phyloP scores from a whole-genome alignment of 1,140 invertebrate species.

The Planococcus citri region DNA sequence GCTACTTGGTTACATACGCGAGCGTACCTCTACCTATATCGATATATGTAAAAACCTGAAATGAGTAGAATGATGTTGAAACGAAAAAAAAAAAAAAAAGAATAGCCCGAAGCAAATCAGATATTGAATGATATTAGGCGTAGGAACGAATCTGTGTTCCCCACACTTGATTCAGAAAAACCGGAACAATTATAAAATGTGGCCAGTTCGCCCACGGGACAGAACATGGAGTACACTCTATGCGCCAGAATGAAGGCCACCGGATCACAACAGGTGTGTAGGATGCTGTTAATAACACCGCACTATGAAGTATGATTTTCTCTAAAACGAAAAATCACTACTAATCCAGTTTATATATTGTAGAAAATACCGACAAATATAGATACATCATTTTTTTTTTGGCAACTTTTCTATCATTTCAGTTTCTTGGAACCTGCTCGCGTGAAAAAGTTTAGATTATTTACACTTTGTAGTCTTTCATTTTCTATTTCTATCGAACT shows the following conservation, averaged over 20 bases:
- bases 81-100: background rate
- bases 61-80: constrained; percentile 8
- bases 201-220: constrained; percentile 11
- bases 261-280: constrained; percentile 15
- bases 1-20: background rate
- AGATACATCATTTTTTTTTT: background rate
- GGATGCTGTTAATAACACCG: background rate
- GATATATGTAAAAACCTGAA: constrained; percentile 4
- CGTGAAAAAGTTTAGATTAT: no score
- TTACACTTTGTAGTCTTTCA: no score
- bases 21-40: no score
- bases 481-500: no score
- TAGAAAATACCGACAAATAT: background rate
- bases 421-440: background rate
- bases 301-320: background rate
- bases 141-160: constrained; percentile 16
- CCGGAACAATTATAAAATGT: constrained; percentile 18
- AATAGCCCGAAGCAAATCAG: background rate
- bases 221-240: background rate
- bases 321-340: background rate
- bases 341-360: background rate
- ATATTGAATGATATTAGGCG: constrained; percentile 18
- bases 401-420: background rate
- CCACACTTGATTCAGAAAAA: constrained; percentile 12
- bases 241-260: constrained; percentile 13